phyloP scores from a whole-genome alignment of 2,888 invertebrate genomes.

The Melolontha melolontha region DNA sequence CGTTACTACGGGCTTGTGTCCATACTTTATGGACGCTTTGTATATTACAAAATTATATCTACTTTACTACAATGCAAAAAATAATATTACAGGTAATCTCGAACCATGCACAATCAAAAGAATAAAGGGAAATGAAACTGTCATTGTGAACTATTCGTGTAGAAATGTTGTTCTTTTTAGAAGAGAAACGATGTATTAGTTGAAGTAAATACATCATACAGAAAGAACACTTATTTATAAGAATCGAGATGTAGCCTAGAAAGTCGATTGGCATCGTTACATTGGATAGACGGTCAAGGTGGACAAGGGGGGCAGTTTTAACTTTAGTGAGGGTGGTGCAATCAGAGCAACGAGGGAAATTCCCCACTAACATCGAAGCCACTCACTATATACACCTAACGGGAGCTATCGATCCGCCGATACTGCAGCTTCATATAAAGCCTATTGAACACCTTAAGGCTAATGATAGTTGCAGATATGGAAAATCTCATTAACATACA shows the following conservation, averaged over 20 bases:
- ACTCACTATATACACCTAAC: slow-evolving; percentile 46
- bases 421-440: slow-evolving; percentile 46
- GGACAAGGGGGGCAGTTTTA: slow-evolving; percentile 40
- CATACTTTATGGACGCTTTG: too few relatives aligned
- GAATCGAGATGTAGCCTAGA: slow-evolving; percentile 43
- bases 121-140: slow-evolving; percentile 29
- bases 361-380: slow-evolving; percentile 44
- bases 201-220: slow-evolving; percentile 35
- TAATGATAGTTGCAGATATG: slow-evolving; percentile 48
- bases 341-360: slow-evolving; percentile 46
- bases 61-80: too few relatives aligned
- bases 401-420: slow-evolving; percentile 47
- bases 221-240: slow-evolving; percentile 43
- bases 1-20: too few relatives aligned
- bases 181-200: slow-evolving; percentile 10
- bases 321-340: slow-evolving; percentile 44
- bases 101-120: slow-evolving; percentile 8
- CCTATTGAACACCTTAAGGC: slow-evolving; percentile 49
- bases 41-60: too few relatives aligned
- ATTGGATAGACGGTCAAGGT: slow-evolving; percentile 47
- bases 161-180: slow-evolving; percentile 38
- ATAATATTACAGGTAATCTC: background rate
- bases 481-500: slow-evolving; percentile 36
- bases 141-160: slow-evolving; percentile 36
- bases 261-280: slow-evolving; percentile 48